Conservation (phyloP, 2,888 invertebrate species). For the Lymantria dispar region DNA sequence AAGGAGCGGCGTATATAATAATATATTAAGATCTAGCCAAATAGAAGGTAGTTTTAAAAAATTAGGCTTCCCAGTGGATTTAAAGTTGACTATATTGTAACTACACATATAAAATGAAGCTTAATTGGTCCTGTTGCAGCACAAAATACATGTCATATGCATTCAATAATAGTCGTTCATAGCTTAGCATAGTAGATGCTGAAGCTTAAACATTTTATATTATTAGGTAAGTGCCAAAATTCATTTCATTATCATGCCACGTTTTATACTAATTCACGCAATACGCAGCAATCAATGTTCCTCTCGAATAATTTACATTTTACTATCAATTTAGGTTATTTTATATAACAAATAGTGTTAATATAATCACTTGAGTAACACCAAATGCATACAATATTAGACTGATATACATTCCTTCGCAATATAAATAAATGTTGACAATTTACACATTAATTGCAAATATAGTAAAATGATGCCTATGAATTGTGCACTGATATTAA, state of each 20-base stretch:
- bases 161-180: conserved; percentile 15
- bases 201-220: conserved; percentile 29
- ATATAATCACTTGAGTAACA: conserved; percentile 37
- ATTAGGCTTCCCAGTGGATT: conserved; percentile 11
- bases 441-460: background rate
- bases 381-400: conserved; percentile 49
- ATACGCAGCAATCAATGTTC: conserved; percentile 44
- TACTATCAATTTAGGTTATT: conserved; percentile 36
- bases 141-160: conserved; percentile 16
- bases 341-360: conserved; percentile 29
- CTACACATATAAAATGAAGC: conserved; percentile 3
- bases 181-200: conserved; percentile 27
- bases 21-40: conserved; percentile 8
- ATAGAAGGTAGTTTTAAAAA: conserved; percentile 14
- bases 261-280: conserved; percentile 29
- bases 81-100: conserved; percentile 4
- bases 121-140: conserved; percentile 21
- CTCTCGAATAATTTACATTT: conserved; percentile 50
- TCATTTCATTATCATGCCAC: conserved; percentile 43
- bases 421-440: conserved; percentile 17
- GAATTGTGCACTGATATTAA: background rate
- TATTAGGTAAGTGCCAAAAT: conserved; percentile 55
- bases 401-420: conserved; percentile 59
- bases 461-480: background rate
- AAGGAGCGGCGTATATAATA: conserved; percentile 12